Evolutionary conservation across 92 coral and sea anemone genomes (phyloP), one percentile per base, ranked within the genome.

Genomic region (Muricea muricata): DNA sequence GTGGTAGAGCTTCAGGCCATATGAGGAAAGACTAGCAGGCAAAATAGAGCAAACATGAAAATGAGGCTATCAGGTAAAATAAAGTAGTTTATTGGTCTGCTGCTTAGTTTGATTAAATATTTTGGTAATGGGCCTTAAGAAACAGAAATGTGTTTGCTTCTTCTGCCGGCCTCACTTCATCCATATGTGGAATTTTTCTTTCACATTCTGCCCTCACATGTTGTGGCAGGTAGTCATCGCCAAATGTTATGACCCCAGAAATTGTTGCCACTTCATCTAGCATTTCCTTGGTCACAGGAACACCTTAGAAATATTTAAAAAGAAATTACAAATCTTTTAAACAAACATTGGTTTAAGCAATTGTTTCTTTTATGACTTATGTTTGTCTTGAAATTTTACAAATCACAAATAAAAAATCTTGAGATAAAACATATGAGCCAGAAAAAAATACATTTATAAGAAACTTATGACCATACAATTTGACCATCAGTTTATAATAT

Each of bases 121-220:
- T 65, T 28, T 34, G 75, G 75, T 90, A 82, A 25, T 86, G 78
- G 25, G 81, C 63, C 88, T 90, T 86, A 13, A 90, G 75, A 80
- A 90, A 90, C 20, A 90, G 87, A 68, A 50, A 90, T 7, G 90
- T 61, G 23, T 72, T 78, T 79, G 92, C 87, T 55, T 82, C 90
- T 48, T 90, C 93, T 30, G 47, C 73, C 45, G 93, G 90, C 75
- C 86, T 90, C 18, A 90, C 84, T 12, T 77, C 87, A 50, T 81
- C 75, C 37, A 86, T 60, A 13, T 81, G 69, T 35, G 93, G 93
- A 37, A 90, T 55, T 20, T 86, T 57, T 74, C 78, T 71, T 69
- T 86, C 90, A 82, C 93, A 90, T 67, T 82, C 77, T 28, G 86
- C 83, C 58, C 87, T 80, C 45, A 89, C 84, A 45, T 74, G 57